A percentile compares a stretch with the other conserved stretches of the same genome.
phyloP scores from a whole-genome alignment of 1,140 invertebrate species.

The Agrilus planipennis region DNA sequence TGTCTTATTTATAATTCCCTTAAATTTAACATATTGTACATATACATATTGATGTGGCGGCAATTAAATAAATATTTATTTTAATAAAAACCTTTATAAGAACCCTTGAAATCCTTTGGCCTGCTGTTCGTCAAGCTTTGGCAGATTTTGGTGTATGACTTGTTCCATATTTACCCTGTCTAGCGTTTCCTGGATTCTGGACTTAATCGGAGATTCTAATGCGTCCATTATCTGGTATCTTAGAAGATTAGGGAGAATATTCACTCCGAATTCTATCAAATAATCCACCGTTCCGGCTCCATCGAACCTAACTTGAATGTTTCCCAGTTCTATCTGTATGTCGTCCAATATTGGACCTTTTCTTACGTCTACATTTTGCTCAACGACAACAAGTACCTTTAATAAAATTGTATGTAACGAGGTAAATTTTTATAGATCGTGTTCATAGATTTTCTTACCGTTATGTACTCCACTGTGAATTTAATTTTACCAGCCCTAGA shows the following conservation, averaged over 20 bases:
- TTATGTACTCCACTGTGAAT: constrained; percentile 65
- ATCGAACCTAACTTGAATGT: constrained; percentile 63
- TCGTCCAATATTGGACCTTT: constrained; percentile 57
- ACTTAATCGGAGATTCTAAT: constrained; percentile 58
- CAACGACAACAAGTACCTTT: constrained; percentile 46
- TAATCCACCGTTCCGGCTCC: constrained; percentile 74
- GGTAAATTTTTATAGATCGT: too few species aligned
- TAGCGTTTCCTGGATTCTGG: constrained; percentile 53
- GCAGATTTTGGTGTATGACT: constrained; percentile 51
- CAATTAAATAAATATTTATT: too few species aligned
- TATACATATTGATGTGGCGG: too few species aligned
- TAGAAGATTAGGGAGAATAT: constrained; percentile 68
- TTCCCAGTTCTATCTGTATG: constrained; percentile 66
- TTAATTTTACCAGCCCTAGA: constrained; percentile 55
- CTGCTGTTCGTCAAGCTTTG: constrained; percentile 48
- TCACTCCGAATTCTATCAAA: constrained; percentile 60
- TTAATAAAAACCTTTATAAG: too few species aligned
- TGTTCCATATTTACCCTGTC: constrained; percentile 61
- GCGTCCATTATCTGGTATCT: constrained; percentile 76
- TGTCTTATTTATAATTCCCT: too few species aligned
- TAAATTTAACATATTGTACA: too few species aligned
- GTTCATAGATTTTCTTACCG: too few species aligned
- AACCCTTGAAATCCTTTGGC: constrained; percentile 31
- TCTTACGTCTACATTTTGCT: constrained; percentile 63
- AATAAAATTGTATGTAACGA: constrained; percentile 7